Percentiles rank a stretch among this genome's conserved stretches.
Conservation (phyloP, 2,888 invertebrate genomes). For the Agrilus mali region DNA sequence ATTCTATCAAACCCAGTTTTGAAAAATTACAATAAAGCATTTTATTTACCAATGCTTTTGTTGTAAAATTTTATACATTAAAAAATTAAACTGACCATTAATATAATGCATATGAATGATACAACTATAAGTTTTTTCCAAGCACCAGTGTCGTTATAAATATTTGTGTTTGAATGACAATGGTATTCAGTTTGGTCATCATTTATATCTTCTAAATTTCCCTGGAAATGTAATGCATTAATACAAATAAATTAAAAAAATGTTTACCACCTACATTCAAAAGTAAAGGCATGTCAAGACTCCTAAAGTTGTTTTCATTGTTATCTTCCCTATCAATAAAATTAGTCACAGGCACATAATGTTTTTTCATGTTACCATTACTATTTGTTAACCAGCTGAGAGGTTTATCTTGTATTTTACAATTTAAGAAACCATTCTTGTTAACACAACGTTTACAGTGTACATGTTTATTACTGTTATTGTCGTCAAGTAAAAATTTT, state of each 20-base stretch:
- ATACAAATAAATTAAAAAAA: not conserved
- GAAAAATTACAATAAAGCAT: too few species aligned
- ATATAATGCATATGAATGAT: constrained; percentile 50
- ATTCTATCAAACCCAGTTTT: too few species aligned
- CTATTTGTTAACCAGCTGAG: constrained; percentile 4
- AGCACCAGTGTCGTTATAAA: constrained; percentile 38
- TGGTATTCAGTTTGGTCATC: constrained; percentile 15
- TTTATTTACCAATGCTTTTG: too few species aligned
- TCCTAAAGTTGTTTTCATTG: not conserved
- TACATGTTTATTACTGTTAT: constrained; percentile 19
- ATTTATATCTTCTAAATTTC: not conserved
- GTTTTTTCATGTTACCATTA: constrained; percentile 2
- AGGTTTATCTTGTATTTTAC: too few species aligned
- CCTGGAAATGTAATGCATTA: not conserved
- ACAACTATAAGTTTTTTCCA: constrained; percentile 53
- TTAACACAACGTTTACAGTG: constrained; percentile 11
- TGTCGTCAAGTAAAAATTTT: constrained; percentile 29
- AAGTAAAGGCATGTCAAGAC: not conserved
- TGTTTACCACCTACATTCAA: constrained; percentile 4
- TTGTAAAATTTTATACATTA: too few species aligned
- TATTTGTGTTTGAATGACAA: constrained; percentile 37
- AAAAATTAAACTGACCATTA: constrained; percentile 59
- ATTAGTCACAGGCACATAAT: not conserved
- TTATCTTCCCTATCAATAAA: not conserved
- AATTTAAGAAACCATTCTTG: not conserved